Percentiles rank a stretch among this genome's conserved stretches.
phyloP scores from a whole-genome alignment of 2,888 invertebrate species.

The Hyposoter didymator region DNA sequence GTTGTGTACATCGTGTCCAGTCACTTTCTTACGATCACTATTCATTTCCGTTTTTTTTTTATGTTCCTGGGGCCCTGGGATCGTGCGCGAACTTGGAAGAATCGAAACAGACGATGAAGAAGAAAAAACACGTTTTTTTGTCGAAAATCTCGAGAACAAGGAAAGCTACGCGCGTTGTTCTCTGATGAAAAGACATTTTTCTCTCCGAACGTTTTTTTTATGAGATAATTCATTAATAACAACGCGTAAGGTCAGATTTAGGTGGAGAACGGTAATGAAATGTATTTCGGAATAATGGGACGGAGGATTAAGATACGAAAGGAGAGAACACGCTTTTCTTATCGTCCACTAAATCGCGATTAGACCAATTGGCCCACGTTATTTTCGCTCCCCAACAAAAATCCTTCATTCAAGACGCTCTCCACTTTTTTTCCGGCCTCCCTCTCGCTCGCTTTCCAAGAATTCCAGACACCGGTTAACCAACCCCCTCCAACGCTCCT shows the following conservation, averaged over 20 bases:
- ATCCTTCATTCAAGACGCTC: constrained; percentile 16
- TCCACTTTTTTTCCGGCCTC: background rate
- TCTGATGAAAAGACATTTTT: background rate
- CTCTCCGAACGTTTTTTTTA: background rate
- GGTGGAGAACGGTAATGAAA: background rate
- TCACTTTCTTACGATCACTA: background rate
- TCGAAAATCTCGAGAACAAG: background rate
- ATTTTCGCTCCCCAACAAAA: constrained; percentile 17
- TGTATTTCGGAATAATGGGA: constrained; percentile 1
- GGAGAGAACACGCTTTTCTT: constrained; percentile 55
- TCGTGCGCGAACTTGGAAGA: background rate
- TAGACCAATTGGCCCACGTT: constrained; percentile 69
- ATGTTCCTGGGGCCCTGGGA: background rate
- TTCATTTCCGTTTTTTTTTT: background rate
- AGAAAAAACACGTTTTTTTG: too few relatives aligned
- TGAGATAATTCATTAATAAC: background rate
- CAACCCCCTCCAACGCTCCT: background rate
- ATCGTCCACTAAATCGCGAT: constrained; percentile 72
- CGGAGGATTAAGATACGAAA: constrained; percentile 5
- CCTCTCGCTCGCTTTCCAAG: background rate
- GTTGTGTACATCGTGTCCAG: background rate
- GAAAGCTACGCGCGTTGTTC: background rate
- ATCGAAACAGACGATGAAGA: background rate
- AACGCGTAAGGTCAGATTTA: background rate
- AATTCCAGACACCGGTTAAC: background rate